A percentile compares a stretch with the other conserved stretches of the same genome.
Evolutionary conservation across 2,113 vertebrate species (phyloP).

Genomic region (Cyanoderma ruficeps): DNA sequence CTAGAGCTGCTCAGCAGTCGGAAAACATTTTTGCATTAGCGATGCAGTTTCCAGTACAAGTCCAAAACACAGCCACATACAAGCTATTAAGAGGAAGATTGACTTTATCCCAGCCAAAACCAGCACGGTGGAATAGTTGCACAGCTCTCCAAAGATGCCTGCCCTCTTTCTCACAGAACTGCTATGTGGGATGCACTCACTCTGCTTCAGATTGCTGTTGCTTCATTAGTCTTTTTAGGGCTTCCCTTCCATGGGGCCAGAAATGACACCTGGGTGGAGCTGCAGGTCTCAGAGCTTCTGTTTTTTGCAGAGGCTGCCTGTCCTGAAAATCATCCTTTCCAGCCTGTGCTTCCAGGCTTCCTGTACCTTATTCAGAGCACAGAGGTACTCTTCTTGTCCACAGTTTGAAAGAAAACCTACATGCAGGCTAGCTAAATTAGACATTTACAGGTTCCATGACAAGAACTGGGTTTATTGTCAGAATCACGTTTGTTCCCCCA

Average conservation of each 20-base stretch:
- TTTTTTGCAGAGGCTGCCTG: neutral
- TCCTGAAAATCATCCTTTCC: neutral
- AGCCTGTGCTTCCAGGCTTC: neutral
- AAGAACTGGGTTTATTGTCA: neutral
- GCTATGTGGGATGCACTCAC: rapidly evolving
- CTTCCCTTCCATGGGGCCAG: neutral
- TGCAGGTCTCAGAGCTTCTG: neutral
- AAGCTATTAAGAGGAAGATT: neutral
- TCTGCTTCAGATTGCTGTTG: neutral
- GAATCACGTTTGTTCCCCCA: rapidly evolving
- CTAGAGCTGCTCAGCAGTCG: neutral
- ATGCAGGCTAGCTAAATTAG: neutral
- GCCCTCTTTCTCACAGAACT: neutral
- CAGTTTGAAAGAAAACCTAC: neutral
- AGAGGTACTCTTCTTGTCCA: no score
- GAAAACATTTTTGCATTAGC: neutral
- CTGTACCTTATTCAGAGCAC: rapidly evolving
- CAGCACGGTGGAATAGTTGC: neutral
- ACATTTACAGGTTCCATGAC: neutral
- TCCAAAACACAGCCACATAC: neutral
- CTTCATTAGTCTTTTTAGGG: neutral
- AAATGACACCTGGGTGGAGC: neutral
- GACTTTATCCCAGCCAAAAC: neutral
- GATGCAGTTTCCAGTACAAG: neutral
- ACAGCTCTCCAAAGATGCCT: neutral